Conservation (phyloP, 2,888 invertebrate species). For the Hydropsyche betteni region DNA sequence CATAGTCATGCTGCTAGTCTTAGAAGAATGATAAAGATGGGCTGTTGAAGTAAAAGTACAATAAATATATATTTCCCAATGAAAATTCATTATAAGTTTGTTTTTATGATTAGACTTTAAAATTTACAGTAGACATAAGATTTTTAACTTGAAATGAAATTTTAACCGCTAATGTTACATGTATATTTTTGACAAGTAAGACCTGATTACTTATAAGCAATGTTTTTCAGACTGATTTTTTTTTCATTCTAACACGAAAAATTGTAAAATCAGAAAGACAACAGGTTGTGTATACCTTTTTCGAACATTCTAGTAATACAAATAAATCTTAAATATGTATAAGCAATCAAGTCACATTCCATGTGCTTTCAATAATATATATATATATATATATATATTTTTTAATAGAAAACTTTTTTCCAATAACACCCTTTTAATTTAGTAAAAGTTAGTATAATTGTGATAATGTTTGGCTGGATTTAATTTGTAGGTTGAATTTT, state of each 20-base stretch:
- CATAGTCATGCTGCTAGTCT: constrained; percentile 22
- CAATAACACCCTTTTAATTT: background rate
- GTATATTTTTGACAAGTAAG: constrained; percentile 22
- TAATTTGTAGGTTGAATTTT: too few species aligned
- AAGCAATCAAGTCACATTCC: constrained; percentile 31
- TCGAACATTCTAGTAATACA: too few species aligned
- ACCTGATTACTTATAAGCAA: constrained; percentile 32
- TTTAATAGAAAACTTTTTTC: constrained; percentile 11
- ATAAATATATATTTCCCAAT: constrained; percentile 18
- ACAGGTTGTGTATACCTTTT: too few species aligned
- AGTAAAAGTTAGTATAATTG: too few species aligned
- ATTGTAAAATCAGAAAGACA: too few species aligned
- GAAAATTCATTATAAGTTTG: background rate
- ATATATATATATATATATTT: too few species aligned
- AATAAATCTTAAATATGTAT: background rate
- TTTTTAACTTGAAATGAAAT: constrained; percentile 26
- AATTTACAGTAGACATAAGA: constrained; percentile 13
- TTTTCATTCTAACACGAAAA: constrained; percentile 2
- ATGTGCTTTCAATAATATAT: constrained; percentile 20
- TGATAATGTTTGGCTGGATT: constrained; percentile 17
- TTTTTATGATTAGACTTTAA: constrained; percentile 22
- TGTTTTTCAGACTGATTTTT: constrained; percentile 28
- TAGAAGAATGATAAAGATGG: constrained; percentile 5
- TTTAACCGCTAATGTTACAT: constrained; percentile 12
- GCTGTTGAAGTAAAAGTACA: constrained; percentile 29